These are phyloP conservation scores for Zelleria hepariella DNA, from an alignment of 2,888 invertebrate genomes.

Conservation along the genomic window DNA sequence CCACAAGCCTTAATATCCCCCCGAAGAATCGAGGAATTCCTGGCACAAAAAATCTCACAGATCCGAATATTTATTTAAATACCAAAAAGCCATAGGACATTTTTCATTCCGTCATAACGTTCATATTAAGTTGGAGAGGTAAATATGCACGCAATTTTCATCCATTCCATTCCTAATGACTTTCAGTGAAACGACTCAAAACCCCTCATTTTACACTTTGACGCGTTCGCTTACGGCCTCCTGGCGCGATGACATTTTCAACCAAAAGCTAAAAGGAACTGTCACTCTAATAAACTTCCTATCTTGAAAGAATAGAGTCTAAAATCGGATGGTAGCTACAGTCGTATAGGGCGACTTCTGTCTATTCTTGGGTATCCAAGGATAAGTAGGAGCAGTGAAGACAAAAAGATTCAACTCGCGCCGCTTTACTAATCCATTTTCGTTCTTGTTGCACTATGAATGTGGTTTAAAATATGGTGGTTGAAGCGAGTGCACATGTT, in stretches of 20 bases:
- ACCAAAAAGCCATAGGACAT: conserved; percentile 38
- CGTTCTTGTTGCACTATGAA: conserved; percentile 24
- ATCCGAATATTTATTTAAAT: conserved; percentile 21
- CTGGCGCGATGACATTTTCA: conserved; percentile 64
- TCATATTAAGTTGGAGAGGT: conserved; percentile 58
- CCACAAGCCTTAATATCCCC: neutral
- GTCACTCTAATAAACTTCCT: conserved; percentile 27
- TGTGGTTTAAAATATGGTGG: conserved; percentile 27
- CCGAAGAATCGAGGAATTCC: neutral
- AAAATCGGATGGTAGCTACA: conserved; percentile 27
- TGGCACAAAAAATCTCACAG: conserved; percentile 7
- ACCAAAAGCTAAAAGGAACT: conserved; percentile 41
- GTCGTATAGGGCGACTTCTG: conserved; percentile 52
- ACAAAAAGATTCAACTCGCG: conserved; percentile 32
- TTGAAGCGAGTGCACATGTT: conserved; percentile 18
- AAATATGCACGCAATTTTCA: conserved; percentile 70
- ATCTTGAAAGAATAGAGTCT: conserved; percentile 33
- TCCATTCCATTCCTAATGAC: conserved; percentile 70
- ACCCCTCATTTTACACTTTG: conserved; percentile 73
- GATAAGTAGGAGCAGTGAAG: conserved; percentile 45
- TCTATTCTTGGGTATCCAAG: conserved; percentile 61
- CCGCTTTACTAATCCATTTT: conserved; percentile 11
- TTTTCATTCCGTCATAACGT: conserved; percentile 55
- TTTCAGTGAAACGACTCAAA: conserved; percentile 68
- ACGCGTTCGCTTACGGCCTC: conserved; percentile 69